Conservation (phyloP, 2,113 vertebrate species). For the Mus musculus region GRCm39 chr7:35828001-35828500, state of each 20-base stretch:
- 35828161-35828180: background rate
- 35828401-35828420: slow-evolving; percentile 38
- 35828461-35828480: slow-evolving; percentile 35
- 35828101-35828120: background rate
- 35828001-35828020: too few relatives aligned
- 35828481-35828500: slow-evolving; percentile 76
- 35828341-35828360: background rate
- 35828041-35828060: slow-evolving; percentile 19
- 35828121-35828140: background rate
- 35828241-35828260: slow-evolving; percentile 56
- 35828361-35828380: background rate
- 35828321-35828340: background rate
- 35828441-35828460: slow-evolving; percentile 51
- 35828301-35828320: background rate
- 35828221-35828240: background rate
- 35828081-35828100: background rate
- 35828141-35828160: slow-evolving; percentile 9
- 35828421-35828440: slow-evolving; percentile 13
- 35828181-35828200: background rate
- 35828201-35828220: slow-evolving; percentile 46
- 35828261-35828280: slow-evolving; percentile 50
- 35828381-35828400: background rate
- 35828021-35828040: background rate
- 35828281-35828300: slow-evolving; percentile 34
- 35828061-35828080: background rate